phyloP scores from a whole-genome alignment of 2,113 vertebrate species.

The Polyodon spathula region DNA sequence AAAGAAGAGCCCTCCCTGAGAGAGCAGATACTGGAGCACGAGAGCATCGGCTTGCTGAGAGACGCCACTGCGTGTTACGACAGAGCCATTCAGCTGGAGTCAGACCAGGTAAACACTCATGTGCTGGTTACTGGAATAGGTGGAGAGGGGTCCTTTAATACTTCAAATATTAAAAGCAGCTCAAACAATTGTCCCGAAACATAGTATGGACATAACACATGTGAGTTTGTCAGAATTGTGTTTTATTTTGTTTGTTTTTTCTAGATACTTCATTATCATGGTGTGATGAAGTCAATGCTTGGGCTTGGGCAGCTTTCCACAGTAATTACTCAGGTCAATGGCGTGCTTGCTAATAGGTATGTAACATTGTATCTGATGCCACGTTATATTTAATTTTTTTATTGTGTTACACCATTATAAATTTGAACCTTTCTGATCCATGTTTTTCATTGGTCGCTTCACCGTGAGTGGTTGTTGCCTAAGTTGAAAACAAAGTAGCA shows the following conservation, averaged over 20 bases:
- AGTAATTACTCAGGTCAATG: conserved; percentile 92
- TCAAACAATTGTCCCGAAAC: too few relatives aligned
- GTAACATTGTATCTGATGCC: background rate
- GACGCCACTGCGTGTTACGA: conserved; percentile 96
- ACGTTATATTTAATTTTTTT: background rate
- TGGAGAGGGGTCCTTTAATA: too few relatives aligned
- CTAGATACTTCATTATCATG: conserved; percentile 90
- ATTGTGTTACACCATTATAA: too few relatives aligned
- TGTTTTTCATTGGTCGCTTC: too few relatives aligned
- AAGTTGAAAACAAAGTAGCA: too few relatives aligned
- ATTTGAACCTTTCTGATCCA: too few relatives aligned
- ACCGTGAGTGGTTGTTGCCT: too few relatives aligned
- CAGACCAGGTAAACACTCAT: conserved; percentile 69
- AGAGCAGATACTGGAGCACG: conserved; percentile 94
- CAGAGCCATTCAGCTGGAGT: conserved; percentile 87
- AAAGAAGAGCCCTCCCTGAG: conserved; percentile 85
- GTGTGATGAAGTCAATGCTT: conserved; percentile 92
- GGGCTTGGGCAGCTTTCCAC: conserved; percentile 93
- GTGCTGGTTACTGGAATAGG: too few relatives aligned
- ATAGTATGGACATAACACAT: too few relatives aligned
- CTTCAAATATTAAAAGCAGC: too few relatives aligned
- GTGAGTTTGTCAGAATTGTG: background rate
- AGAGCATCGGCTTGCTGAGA: conserved; percentile 87
- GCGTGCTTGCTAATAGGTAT: conserved; percentile 87
- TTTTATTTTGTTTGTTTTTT: conserved; percentile 22